These are phyloP conservation scores for Dendrolimus pini DNA, from an alignment of 2,888 invertebrate species.

Conservation along the genomic window DNA sequence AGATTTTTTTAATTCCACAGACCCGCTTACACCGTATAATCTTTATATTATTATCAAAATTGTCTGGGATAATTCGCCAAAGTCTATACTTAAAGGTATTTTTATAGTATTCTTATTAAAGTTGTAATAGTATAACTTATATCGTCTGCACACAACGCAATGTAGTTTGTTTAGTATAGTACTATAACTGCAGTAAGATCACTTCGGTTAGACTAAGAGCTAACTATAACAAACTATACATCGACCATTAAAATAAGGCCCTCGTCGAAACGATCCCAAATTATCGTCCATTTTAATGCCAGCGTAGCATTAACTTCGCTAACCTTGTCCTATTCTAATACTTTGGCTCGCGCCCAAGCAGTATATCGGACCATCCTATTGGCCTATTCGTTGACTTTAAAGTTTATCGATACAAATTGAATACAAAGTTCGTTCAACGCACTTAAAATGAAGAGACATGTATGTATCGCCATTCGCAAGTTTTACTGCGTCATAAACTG, in stretches of 20 bases:
- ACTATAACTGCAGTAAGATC: no score
- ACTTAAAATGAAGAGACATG: not conserved
- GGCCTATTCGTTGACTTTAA: not conserved
- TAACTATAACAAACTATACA: not conserved
- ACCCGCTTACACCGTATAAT: no score
- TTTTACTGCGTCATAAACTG: not conserved
- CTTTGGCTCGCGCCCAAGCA: not conserved
- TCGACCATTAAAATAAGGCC: not conserved
- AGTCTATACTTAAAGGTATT: no score
- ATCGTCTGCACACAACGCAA: no score
- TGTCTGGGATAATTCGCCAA: no score
- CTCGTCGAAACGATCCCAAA: not conserved
- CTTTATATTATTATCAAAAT: no score
- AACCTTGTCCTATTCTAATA: not conserved
- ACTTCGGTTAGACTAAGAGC: not conserved
- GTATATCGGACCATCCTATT: not conserved
- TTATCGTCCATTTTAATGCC: not conserved
- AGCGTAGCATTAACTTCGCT: not conserved
- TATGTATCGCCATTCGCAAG: not conserved
- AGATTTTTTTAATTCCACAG: no score
- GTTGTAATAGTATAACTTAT: no score
- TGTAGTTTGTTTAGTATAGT: no score
- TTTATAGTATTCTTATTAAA: no score
- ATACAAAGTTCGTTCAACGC: not conserved
- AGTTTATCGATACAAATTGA: not conserved